These are phyloP conservation scores for Cairina moschata DNA, from an alignment of 2,113 vertebrate genomes.

Conservation along the genomic window DNA sequence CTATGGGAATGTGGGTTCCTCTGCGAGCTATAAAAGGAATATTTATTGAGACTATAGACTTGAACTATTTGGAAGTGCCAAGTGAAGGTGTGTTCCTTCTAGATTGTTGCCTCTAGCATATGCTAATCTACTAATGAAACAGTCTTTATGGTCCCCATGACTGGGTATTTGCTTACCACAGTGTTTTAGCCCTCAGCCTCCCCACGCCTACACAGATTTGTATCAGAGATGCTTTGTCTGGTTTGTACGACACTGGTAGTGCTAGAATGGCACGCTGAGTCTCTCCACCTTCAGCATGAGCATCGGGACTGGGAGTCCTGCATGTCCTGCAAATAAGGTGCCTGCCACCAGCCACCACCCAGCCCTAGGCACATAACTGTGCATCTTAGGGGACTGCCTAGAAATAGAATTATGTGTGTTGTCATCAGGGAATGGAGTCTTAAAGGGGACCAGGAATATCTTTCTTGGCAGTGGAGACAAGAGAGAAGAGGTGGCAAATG, in stretches of 20 bases:
- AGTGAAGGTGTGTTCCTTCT: not conserved
- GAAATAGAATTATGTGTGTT: not conserved
- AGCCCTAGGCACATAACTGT: not conserved
- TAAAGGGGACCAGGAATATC: not conserved
- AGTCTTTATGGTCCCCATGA: not conserved
- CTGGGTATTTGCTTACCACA: not conserved
- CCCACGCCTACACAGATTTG: not conserved
- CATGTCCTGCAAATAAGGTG: fast-evolving
- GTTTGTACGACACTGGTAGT: not conserved
- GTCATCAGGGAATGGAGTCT: not conserved
- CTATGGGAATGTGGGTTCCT: not conserved
- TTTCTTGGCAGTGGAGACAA: not conserved
- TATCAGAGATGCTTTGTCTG: not conserved
- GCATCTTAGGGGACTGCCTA: not conserved
- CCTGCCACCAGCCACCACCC: not conserved
- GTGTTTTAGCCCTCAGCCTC: not conserved
- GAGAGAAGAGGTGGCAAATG: not conserved
- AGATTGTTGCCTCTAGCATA: not conserved
- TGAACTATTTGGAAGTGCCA: not conserved
- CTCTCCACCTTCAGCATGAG: not conserved
- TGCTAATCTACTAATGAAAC: not conserved
- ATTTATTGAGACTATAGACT: not conserved
- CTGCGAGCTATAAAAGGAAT: not conserved
- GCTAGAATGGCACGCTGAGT: fast-evolving
- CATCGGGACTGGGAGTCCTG: fast-evolving